These are phyloP conservation scores for Gastrophysa polygoni DNA, from an alignment of 2,888 invertebrate species.

Conservation along the genomic window DNA sequence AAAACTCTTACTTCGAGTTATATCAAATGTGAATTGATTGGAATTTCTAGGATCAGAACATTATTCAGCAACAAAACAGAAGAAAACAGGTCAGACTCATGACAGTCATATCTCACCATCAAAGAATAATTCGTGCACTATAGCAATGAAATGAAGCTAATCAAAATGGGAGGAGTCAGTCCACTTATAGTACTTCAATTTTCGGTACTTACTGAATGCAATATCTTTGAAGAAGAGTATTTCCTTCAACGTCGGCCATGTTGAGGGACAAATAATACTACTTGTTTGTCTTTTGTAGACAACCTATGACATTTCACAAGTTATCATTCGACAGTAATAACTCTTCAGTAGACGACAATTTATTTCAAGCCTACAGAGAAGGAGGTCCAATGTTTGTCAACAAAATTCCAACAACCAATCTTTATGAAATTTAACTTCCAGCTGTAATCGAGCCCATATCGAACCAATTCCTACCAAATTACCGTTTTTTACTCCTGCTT, in stretches of 20 bases:
- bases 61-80: background rate
- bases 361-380: background rate
- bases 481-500: too few relatives aligned
- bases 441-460: too few relatives aligned
- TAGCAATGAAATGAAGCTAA: background rate
- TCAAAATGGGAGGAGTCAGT: background rate
- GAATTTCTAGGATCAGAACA: too few relatives aligned
- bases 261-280: conserved; percentile 30
- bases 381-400: background rate
- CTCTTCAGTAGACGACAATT: background rate
- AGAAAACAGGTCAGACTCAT: background rate
- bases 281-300: conserved; percentile 13
- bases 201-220: conserved; percentile 34
- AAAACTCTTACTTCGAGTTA: too few relatives aligned
- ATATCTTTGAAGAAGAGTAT: conserved; percentile 27
- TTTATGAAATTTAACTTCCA: too few relatives aligned
- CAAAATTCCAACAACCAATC: background rate
- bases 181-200: background rate
- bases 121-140: background rate
- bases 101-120: background rate
- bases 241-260: conserved; percentile 33
- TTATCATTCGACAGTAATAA: background rate
- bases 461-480: too few relatives aligned
- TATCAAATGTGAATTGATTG: too few relatives aligned
- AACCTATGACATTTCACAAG: conserved; percentile 22